Base-by-base conservation (phyloP, 2,888 invertebrate species). In the Meganola albula region DNA sequence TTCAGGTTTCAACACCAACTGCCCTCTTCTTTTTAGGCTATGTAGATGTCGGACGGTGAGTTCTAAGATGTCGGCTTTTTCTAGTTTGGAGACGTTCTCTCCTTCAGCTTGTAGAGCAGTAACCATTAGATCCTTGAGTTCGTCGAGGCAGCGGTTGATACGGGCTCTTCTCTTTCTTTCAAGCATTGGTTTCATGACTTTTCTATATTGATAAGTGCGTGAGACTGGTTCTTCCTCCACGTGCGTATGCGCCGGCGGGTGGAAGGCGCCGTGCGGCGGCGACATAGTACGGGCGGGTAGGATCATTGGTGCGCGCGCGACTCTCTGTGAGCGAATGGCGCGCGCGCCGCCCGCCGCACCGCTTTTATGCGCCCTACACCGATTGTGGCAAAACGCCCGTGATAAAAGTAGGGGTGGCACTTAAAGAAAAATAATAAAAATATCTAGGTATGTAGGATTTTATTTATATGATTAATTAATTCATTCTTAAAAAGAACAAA, bases 181-280 rank as follows among this genome's bases (percentile, higher is more conserved):
- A 55, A 96, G 82, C 91, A 95, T 92, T 27, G 95, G 96, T 74
- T 96, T 95, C 94, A 95, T 95, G 50, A 96, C 95, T 89, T 95
- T 96, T 73, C 96, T 89, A 85, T 96, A 96, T 69, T 96, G 95
- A 74, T 95, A 95, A 48, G 96, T 96, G 68, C 95, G 89, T 45
- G 95, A 95, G 74, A 94, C 93, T 34, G 92, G 92, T 50, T 85
- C 86, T 41, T 85, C 86, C 50, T 86, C 85, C 10, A 77, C 74
- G 29, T 74, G 74, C 39, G 61, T 55, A 63, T 73, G 74, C 51
- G 74, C 79, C 53, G 71, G 87, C 55, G 72, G 86, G 59, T 69
- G 87, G 77, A 74, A 88, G 42, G 79, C 80, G 74, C 85, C 85
- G 70, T 79, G 83, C 63, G 76, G 55, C 55, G 84, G 84, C 65